Base-by-base conservation (phyloP, 2,797 vertebrate genomes). In the Thaleichthys pacificus region DNA sequence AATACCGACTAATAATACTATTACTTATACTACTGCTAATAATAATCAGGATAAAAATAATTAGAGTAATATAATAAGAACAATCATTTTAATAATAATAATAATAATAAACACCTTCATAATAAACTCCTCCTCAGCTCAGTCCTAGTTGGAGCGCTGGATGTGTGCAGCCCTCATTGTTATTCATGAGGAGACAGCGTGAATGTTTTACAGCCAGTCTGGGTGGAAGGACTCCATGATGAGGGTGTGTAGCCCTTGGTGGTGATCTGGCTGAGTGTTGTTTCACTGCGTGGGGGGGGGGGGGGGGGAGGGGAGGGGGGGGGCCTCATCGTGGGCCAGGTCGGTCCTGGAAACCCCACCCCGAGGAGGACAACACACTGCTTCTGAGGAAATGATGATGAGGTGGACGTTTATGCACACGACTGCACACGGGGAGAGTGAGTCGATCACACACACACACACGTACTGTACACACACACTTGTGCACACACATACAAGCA, bases 151-250 rank as follows among this genome's bases (percentile, higher is more conserved):
- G 38, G 60, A 9, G 70, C 73, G 51, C 62, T 87, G 83, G 86
- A 80, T 78, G 83, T 70, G 80, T 80, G 73, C 76, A 77, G 73
- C 62, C 67, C 81, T 86, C 82, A 82, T 91, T 90, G 84, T 79
- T 85, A 91, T 91, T 88, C 88, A 90, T 88, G 85, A 87, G 80
- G 75, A 73, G 83, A 80, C 83, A 76, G 49, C 8, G 65, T 51
- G 65, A 42, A 51, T 82, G 80, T 75, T 86, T 89, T 88, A 89
- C 88, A 86, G 82, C 85, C 80, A 69, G 82, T 82, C 79, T 76
- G 85, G 71, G 80, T 78, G 86, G 82, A 86, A 82, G 81, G 82
- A 85, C 77, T 88, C 72, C 76, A 79, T 84, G 86, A 89, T 87
- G 86, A 84, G 83, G 84, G 80, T 72, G 78, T 66, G 79, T 74